Base-by-base conservation (phyloP, 2,888 invertebrate species). In the Rutpela maculata region DNA sequence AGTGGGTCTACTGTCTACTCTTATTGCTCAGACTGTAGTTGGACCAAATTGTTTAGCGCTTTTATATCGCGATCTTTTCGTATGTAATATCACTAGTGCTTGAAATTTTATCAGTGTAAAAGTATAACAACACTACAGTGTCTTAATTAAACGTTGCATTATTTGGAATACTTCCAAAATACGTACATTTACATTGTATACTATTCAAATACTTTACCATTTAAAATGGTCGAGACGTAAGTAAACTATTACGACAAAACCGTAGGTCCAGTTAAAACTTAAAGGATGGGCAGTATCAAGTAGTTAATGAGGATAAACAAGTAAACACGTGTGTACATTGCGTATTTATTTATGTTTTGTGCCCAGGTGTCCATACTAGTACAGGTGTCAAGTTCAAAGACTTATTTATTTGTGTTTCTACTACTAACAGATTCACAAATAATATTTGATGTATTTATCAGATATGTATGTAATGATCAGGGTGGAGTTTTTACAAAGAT, bases 191-290 rank as follows among this genome's bases (percentile, higher is more conserved):
- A 5, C 12, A 12, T 12, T 43, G 15, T 43, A 11, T 4, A 43
- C 12, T 2, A 15, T 43, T 43, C 15, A 43, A 43, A 43, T 43
- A 12, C 31, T 9, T 35, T 35, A 35, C 15, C n/a, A 50, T n/a
- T 50, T 50, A 50, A 50, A 50, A 50, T n/a, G 12, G n/a, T 6
- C n/a, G 15, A n/a, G 5, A n/a, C 59, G 19, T 19, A 59, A 59
- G 59, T 59, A 59, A 59, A 59, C 59, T 10, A 59, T 19, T 22
- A 59, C 19, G 19, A 59, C n/a, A 50, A 22, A 59, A 59, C 59
- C 22, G 59, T 59, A 59, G 0, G 59, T 19, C 19, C 59, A 59
- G 59, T 59, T 59, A 59, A 59, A 59, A 50, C 50, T n/a, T 50
- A 50, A 59, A 59, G 59, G 59, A 59, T 59, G 19, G 59, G 59